phyloP scores from a whole-genome alignment of 37 sponge, comb jelly and placozoan species.

The Crambe crambe region DNA sequence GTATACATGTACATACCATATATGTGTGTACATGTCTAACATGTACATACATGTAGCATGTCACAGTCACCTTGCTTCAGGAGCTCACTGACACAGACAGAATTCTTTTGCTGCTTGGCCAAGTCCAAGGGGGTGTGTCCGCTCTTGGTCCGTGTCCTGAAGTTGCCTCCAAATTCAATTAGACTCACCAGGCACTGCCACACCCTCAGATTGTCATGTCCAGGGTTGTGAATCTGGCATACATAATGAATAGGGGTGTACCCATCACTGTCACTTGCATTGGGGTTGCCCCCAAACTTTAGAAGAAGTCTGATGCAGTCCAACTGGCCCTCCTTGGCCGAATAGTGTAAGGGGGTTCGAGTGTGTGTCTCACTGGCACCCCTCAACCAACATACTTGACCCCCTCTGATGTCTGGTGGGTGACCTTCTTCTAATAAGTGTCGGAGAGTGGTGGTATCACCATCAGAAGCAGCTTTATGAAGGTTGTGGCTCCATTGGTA shows the following conservation, averaged over 20 bases:
- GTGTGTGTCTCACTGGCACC: background rate
- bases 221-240: constrained; percentile 18
- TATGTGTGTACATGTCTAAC: too few relatives aligned
- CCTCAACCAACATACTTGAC: constrained; percentile 6
- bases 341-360: constrained; percentile 38
- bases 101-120: constrained; percentile 1
- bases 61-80: constrained; percentile 2
- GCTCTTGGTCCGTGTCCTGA: background rate
- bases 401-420: background rate
- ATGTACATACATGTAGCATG: too few relatives aligned
- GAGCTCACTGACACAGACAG: background rate
- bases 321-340: constrained; percentile 29
- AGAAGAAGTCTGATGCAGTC: constrained; percentile 18
- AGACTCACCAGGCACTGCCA: constrained; percentile 8
- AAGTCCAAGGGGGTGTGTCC: constrained; percentile 14
- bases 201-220: background rate
- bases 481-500: constrained; percentile 6
- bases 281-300: constrained; percentile 19
- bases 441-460: background rate
- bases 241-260: constrained; percentile 51
- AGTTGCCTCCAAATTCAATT: constrained; percentile 11
- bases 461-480: constrained; percentile 16
- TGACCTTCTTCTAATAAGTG: constrained; percentile 14
- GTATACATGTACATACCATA: too few relatives aligned
- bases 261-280: constrained; percentile 49